Evolutionary conservation across 2,888 invertebrate genomes (phyloP).

Genomic region (Ctena decussata): DNA sequence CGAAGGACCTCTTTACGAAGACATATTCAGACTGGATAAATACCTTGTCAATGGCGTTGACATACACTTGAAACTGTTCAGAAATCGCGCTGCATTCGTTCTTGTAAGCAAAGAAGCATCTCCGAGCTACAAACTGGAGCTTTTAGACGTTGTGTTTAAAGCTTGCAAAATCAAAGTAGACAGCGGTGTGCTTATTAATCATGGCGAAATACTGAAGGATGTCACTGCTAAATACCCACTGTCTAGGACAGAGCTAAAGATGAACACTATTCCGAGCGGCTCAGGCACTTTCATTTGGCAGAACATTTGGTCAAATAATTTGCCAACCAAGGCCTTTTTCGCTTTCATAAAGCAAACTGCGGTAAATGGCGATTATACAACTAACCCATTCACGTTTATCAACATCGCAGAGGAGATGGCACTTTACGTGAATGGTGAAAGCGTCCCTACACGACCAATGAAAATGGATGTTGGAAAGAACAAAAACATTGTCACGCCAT

Average conservation of each 20-base stretch:
- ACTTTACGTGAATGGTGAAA: conserved; percentile 32
- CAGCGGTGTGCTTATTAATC: background rate
- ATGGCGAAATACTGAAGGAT: background rate
- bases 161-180: too few relatives aligned
- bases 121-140: background rate
- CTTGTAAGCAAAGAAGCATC: background rate
- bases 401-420: conserved; percentile 19
- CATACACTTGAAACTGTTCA: conserved; percentile 31
- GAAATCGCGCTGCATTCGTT: background rate
- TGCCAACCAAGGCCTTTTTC: background rate
- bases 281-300: background rate
- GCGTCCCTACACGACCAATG: conserved; percentile 29
- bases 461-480: conserved; percentile 18
- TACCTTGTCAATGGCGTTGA: conserved; percentile 42
- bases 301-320: background rate
- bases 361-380: background rate
- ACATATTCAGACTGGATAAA: conserved; percentile 36
- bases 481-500: conserved; percentile 20
- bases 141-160: background rate
- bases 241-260: background rate
- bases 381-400: conserved; percentile 37
- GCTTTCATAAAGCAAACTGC: background rate
- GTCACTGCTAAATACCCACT: background rate
- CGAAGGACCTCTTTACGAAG: conserved; percentile 39
- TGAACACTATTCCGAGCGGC: conserved; percentile 17